Conservation (phyloP, 1,140 invertebrate genomes). For the Drosophila serrata region DNA sequence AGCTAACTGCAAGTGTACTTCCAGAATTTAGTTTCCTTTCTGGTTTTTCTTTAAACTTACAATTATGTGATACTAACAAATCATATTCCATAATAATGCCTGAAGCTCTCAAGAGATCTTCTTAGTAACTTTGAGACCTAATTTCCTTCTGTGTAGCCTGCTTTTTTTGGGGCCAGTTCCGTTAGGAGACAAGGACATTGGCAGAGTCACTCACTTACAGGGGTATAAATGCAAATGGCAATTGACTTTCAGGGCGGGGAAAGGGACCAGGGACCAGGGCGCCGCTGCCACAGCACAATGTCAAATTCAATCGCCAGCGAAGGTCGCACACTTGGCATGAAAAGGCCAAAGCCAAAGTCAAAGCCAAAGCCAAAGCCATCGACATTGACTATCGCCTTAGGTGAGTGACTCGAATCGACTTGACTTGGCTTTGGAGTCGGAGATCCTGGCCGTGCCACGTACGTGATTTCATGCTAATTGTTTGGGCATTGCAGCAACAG, state of each 20-base stretch:
- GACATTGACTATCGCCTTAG: slow-evolving; percentile 63
- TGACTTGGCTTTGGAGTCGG: slow-evolving; percentile 6
- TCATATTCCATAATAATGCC: too few relatives aligned
- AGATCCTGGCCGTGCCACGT: slow-evolving; percentile 55
- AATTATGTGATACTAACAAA: too few relatives aligned
- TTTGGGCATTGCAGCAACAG: slow-evolving; percentile 35
- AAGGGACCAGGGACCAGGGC: neutral
- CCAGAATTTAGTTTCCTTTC: too few relatives aligned
- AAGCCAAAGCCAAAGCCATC: slow-evolving; percentile 41
- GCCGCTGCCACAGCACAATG: slow-evolving; percentile 56
- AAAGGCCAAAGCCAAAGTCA: slow-evolving; percentile 68
- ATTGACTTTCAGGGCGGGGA: slow-evolving; percentile 66
- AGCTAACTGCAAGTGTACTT: too few relatives aligned
- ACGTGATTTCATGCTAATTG: slow-evolving; percentile 78
- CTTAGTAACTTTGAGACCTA: neutral
- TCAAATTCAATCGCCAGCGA: slow-evolving; percentile 72
- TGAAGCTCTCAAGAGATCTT: too few relatives aligned
- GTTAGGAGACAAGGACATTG: slow-evolving; percentile 12
- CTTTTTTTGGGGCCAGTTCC: slow-evolving; percentile 41
- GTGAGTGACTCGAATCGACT: slow-evolving; percentile 68
- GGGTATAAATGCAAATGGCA: slow-evolving; percentile 72
- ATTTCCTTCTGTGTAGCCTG: slow-evolving; percentile 10
- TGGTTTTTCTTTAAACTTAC: too few relatives aligned
- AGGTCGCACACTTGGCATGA: slow-evolving; percentile 68
- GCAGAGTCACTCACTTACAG: slow-evolving; percentile 20